phyloP scores from a whole-genome alignment of 2,888 invertebrate species.

The Lissocephala sabroskyi region DNA sequence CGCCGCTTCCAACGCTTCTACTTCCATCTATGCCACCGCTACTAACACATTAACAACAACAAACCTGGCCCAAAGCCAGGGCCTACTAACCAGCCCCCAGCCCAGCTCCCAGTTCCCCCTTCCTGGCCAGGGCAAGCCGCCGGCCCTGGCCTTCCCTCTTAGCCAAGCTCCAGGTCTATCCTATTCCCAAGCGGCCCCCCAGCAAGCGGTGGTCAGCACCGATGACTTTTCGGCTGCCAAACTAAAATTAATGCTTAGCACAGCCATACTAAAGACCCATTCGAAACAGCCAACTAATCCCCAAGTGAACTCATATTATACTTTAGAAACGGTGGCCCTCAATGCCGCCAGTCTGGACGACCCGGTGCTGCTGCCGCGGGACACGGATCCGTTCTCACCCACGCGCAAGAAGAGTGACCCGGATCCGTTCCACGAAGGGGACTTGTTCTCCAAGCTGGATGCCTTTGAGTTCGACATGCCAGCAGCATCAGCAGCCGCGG shows the following conservation, averaged over 20 bases:
- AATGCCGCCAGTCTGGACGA: slow-evolving; percentile 50
- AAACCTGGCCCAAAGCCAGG: slow-evolving; percentile 31
- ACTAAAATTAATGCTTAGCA: slow-evolving; percentile 43
- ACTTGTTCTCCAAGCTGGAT: slow-evolving; percentile 71
- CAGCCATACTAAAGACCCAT: slow-evolving; percentile 17
- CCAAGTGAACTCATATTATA: slow-evolving; percentile 56
- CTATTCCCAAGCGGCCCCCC: slow-evolving; percentile 1
- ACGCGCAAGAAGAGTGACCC: slow-evolving; percentile 76
- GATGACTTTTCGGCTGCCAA: slow-evolving; percentile 48
- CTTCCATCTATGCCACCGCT: slow-evolving; percentile 20
- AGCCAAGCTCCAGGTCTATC: slow-evolving; percentile 1
- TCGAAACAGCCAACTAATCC: slow-evolving; percentile 52
- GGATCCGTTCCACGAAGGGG: slow-evolving; percentile 81
- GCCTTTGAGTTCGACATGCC: slow-evolving; percentile 71
- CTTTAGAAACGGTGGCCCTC: slow-evolving; percentile 43
- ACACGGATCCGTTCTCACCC: slow-evolving; percentile 72
- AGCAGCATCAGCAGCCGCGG: slow-evolving; percentile 42
- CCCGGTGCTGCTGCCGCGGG: slow-evolving; percentile 71
- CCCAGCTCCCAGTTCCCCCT: slow-evolving; percentile 17
- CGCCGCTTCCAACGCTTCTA: slow-evolving; percentile 10
- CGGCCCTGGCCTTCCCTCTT: too few species aligned
- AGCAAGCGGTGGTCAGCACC: not conserved
- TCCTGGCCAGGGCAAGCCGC: too few species aligned
- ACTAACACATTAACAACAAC: slow-evolving; percentile 47
- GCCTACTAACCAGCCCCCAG: slow-evolving; percentile 20